A percentile compares a stretch with the other conserved stretches of the same genome.
Evolutionary conservation across 2,113 vertebrate genomes (phyloP).

Genomic region (Scartelaos histophorus): DNA sequence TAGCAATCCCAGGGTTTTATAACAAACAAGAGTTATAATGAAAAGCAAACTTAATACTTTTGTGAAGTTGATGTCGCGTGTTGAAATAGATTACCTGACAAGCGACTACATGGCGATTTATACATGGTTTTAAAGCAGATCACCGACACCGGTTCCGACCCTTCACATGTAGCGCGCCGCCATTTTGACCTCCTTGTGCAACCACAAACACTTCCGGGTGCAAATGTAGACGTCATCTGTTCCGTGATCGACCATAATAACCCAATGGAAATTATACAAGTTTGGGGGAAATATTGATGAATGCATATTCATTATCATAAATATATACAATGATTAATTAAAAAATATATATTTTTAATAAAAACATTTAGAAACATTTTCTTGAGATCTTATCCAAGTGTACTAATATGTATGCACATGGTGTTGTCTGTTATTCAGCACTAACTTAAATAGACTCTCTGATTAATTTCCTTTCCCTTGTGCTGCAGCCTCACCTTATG

Average conservation of each 20-base stretch:
- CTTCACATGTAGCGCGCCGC: constrained; percentile 68
- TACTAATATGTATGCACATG: constrained; percentile 39
- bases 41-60: accelerated
- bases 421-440: constrained; percentile 26
- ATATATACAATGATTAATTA: too few species aligned
- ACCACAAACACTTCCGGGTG: constrained; percentile 59
- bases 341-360: too few species aligned
- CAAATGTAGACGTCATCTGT: neutral
- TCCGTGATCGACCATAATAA: neutral
- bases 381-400: constrained; percentile 61
- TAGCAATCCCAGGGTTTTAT: neutral
- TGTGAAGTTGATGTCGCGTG: accelerated
- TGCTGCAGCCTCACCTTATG: constrained; percentile 25
- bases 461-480: constrained; percentile 36
- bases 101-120: constrained; percentile 71
- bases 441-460: constrained; percentile 42
- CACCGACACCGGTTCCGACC: constrained; percentile 50
- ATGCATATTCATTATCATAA: too few species aligned
- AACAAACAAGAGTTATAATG: accelerated
- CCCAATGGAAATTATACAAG: neutral
- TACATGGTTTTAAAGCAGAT: constrained; percentile 67
- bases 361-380: too few species aligned
- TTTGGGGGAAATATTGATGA: neutral
- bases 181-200: constrained; percentile 68
- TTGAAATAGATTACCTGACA: constrained; percentile 60